Evolutionary conservation across 2,888 invertebrate genomes (phyloP).

Genomic region (Platerodrilus igneus): DNA sequence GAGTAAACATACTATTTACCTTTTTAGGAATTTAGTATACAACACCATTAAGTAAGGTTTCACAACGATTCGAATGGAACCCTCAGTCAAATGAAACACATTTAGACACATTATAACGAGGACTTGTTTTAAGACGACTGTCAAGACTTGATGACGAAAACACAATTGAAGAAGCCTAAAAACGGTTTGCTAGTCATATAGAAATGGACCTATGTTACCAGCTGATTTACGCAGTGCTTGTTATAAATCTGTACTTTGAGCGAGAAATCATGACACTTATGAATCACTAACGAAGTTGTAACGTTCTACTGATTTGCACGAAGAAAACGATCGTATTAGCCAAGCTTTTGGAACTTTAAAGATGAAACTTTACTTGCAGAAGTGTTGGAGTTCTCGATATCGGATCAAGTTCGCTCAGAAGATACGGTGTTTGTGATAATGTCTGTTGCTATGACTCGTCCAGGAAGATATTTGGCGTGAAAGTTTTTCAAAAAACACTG

Average conservation of each 20-base stretch:
- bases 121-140: constrained; percentile 77
- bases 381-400: constrained; percentile 71
- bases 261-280: constrained; percentile 66
- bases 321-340: constrained; percentile 89
- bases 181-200: constrained; percentile 64
- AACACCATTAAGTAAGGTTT: too few species aligned
- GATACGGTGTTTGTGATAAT: constrained; percentile 87
- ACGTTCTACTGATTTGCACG: constrained; percentile 80
- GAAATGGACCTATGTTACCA: constrained; percentile 58
- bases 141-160: constrained; percentile 76
- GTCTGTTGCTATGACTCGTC: constrained; percentile 74
- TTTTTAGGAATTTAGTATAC: too few species aligned
- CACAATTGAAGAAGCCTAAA: constrained; percentile 72
- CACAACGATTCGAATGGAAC: constrained; percentile 79
- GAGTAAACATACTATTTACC: too few species aligned
- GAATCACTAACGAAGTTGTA: constrained; percentile 76
- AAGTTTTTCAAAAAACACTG: constrained; percentile 84
- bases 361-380: constrained; percentile 66
- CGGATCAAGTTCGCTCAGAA: constrained; percentile 82
- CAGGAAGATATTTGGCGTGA: constrained; percentile 86
- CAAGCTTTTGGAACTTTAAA: constrained; percentile 73
- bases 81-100: constrained; percentile 77
- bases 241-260: constrained; percentile 74
- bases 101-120: constrained; percentile 78
- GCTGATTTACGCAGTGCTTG: constrained; percentile 87